Base-by-base conservation (phyloP, 1,140 invertebrate species). In the Brachionus rubens region DNA sequence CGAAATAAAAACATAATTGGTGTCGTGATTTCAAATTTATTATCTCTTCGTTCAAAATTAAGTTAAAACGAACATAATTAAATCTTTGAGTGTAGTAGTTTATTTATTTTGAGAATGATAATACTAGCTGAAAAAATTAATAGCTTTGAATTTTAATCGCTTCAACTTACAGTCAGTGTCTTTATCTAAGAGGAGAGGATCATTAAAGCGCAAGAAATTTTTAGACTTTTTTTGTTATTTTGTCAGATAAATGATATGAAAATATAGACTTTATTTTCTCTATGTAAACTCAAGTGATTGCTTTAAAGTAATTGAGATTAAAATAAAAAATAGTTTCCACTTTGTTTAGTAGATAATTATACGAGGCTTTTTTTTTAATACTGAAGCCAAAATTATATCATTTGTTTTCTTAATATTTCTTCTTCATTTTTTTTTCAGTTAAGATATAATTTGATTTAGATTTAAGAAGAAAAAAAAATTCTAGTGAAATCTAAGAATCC, bases 11-110 rank as follows among this genome's bases (percentile, higher is more conserved):
- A 26, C 43, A 65, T 65, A 65, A 65, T 65, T 65, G 59, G 59
- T 65, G 59, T 65, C 59, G 59, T 65, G 59, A 65, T 65, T 65
- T 65, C 59, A 43, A 65, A 65, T 65, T 65, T 65, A 41, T 65
- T 65, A 65, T 65, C 59, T 43, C 43, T 24, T 65, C 24, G 43
- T 65, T 46, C 43, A 30, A 28, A 65, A 36, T 65, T 41, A 41
- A 65, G 43, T 43, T 43, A 65, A 46, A 46, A 46, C n/a, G 59
- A 26, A 36, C 30, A 41, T 65, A 65, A 65, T 65, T 65, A 65
- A 65, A n/a, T n/a, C 59, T 65, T 65, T 36, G 19, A 24, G 6
- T 30, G 40, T 43, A 65, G 33, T 9, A 5, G 4, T 36, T 36
- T 36, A 5, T 36, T 33, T 59, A 33, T 26, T 59, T 59, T 59